phyloP scores from a whole-genome alignment of 2,888 invertebrate species.

The Unio pictorum region DNA sequence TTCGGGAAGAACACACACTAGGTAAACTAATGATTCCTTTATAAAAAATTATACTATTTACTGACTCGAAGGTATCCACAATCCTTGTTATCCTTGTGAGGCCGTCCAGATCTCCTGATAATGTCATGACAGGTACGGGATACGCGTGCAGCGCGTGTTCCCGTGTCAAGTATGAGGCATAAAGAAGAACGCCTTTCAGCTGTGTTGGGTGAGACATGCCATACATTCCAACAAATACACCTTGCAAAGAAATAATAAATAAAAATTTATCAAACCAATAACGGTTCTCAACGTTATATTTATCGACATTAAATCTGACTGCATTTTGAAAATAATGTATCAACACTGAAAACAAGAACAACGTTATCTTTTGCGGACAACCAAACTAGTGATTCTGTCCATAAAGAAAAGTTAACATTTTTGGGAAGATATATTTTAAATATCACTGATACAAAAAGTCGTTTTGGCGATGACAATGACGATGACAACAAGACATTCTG shows the following conservation, averaged over 20 bases:
- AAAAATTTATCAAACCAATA: not conserved
- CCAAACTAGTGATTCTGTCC: too few relatives aligned
- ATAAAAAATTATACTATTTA: not conserved
- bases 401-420: too few relatives aligned
- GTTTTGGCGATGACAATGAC: too few relatives aligned
- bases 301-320: not conserved
- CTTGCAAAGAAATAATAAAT: conserved; percentile 17
- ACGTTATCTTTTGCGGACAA: too few relatives aligned
- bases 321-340: not conserved
- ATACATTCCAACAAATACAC: conserved; percentile 42
- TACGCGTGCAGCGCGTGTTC: conserved; percentile 37
- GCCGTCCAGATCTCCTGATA: conserved; percentile 61
- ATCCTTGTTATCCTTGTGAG: conserved; percentile 53
- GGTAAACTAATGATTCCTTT: too few relatives aligned
- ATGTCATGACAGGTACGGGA: conserved; percentile 51
- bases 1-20: too few relatives aligned
- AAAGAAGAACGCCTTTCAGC: conserved; percentile 47
- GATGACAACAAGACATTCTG: too few relatives aligned
- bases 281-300: not conserved
- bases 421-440: too few relatives aligned
- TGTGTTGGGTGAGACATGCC: conserved; percentile 20
- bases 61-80: conserved; percentile 48
- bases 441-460: too few relatives aligned
- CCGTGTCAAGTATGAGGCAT: conserved; percentile 47
- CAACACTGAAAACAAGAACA: not conserved